Evolutionary conservation across 30 jellyfish, hydroid and myxozoan genomes (phyloP).

Genomic region (Hydra vulgaris): DNA sequence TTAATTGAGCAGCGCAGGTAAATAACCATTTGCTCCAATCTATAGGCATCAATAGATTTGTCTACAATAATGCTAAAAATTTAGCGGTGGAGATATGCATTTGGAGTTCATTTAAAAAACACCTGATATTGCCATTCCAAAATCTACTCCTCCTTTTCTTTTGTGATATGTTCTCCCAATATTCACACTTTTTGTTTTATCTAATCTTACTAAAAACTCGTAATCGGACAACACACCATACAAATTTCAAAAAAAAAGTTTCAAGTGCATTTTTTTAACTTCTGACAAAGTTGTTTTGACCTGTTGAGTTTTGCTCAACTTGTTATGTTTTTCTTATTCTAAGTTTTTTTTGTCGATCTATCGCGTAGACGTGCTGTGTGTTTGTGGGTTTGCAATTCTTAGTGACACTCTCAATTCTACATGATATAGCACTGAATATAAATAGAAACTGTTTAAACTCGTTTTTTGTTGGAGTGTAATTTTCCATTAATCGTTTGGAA

Average conservation of each 20-base stretch:
- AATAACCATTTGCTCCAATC: too few species aligned
- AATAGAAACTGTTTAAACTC: neutral
- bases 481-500: neutral
- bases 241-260: neutral
- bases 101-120: neutral
- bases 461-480: neutral
- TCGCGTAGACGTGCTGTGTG: constrained; percentile 6
- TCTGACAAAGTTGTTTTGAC: constrained; percentile 2
- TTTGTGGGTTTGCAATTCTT: constrained; percentile 2
- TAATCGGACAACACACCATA: too few species aligned
- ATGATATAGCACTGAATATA: constrained; percentile 1
- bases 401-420: neutral
- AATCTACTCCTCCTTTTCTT: too few species aligned
- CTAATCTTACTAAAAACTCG: too few species aligned
- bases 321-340: neutral
- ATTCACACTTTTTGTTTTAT: too few species aligned
- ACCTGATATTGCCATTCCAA: too few species aligned
- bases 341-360: constrained; percentile 1
- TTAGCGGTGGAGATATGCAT: neutral
- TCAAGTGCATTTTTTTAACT: too few species aligned
- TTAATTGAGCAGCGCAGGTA: constrained; percentile 4
- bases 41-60: constrained; percentile 6
- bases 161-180: too few species aligned
- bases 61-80: neutral
- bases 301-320: constrained; percentile 1